Evolutionary conservation across 2,113 vertebrate species (phyloP), one percentile per base, ranked within the genome.

Genomic region (Abramis brama): DNA sequence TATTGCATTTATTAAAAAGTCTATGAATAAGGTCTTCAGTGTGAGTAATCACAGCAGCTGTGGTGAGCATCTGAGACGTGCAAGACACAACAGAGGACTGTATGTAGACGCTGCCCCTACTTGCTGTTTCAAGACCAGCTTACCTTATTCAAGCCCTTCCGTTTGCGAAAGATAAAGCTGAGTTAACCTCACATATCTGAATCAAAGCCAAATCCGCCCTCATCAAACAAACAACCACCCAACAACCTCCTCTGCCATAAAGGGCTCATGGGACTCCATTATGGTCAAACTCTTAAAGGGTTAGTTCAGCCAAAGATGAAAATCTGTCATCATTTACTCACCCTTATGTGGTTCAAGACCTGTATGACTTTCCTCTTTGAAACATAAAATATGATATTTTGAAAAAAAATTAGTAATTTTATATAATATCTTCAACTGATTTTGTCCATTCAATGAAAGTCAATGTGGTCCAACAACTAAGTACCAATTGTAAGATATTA

Each of bases 1-100:
- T 85, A 89, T 85, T 87, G 88, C 68, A 85, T 86, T 81, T 92
- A 90, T 93, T 91, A 90, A 80, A 88, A 76, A 87, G 78, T 79
- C 87, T 82, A 85, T 86, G 88, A 89, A 90, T 86, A 89, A 89
- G 66, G 62, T 88, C 79, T 90, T 83, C 86, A 88, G 85, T 59
- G 30, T 64, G 77, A 79, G 78, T 57, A 83, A 83, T 81, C 82
- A 79, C 81, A 82, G 27, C 79, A 60, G 81, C 25, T 82, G 79
- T 36, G 17, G 39, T 45, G 88, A 83, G 59, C 79, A 74, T 86
- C 71, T 33, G 66, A 82, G 75, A 57, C 39, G 55, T 12, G 8
- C 68, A 57, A 55, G 88, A 75, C 84, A 82, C 82, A 86, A 82
- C 70, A 84, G 87, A 81, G 80, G 77, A 83, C 68, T 79, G 77